Evolutionary conservation across 64 coral and sea anemone genomes (phyloP).

Genomic region (Dendronephthya gigantea): DNA sequence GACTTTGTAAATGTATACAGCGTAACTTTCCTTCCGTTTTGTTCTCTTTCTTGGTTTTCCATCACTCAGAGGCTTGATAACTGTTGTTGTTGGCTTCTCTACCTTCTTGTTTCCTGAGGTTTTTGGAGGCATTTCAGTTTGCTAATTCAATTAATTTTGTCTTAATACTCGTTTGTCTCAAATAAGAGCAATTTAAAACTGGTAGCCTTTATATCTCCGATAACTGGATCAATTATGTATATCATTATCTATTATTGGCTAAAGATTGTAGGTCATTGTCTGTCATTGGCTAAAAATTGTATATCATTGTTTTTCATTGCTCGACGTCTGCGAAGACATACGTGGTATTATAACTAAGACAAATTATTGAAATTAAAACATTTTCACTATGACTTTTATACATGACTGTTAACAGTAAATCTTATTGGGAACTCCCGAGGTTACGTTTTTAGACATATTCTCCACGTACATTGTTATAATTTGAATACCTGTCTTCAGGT

Average conservation of each 20-base stretch:
- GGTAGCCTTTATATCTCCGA: background rate
- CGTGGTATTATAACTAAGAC: too few relatives aligned
- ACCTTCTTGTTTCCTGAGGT: background rate
- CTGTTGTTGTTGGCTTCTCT: background rate
- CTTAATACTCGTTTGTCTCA: background rate
- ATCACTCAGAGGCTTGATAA: background rate
- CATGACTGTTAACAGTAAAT: too few relatives aligned
- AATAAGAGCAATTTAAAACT: background rate
- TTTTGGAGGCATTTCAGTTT: conserved; percentile 15
- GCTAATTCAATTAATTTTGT: background rate
- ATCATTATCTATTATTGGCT: background rate
- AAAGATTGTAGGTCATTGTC: background rate
- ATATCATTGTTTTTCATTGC: background rate
- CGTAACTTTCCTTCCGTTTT: conserved; percentile 3
- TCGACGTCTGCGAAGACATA: too few relatives aligned
- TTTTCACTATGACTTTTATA: too few relatives aligned
- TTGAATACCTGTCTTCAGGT: too few relatives aligned
- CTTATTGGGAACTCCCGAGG: too few relatives aligned
- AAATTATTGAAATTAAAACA: too few relatives aligned
- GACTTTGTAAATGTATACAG: conserved; percentile 11
- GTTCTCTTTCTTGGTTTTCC: background rate
- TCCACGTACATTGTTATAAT: too few relatives aligned
- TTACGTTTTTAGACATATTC: too few relatives aligned
- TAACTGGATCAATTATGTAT: background rate
- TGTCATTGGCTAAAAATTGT: background rate